phyloP scores from a whole-genome alignment of 2,113 vertebrate genomes.

The Notothenia coriiceps region DNA sequence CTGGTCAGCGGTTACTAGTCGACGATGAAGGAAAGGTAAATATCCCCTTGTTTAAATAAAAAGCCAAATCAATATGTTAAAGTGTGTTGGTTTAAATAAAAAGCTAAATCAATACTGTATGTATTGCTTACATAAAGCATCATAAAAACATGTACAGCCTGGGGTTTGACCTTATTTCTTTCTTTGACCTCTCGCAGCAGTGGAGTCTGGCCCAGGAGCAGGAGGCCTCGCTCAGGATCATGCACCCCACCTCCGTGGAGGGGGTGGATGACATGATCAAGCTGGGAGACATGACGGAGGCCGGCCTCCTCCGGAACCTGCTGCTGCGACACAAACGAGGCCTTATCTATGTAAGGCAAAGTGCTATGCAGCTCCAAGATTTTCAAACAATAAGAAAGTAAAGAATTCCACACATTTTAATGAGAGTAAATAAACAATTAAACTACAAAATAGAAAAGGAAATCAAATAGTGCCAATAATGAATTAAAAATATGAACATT shows the following conservation, averaged over 20 bases:
- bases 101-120: background rate
- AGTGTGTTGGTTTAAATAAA: background rate
- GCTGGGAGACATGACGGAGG: conserved; percentile 93
- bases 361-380: background rate
- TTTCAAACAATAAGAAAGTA: too few relatives aligned
- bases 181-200: conserved; percentile 80
- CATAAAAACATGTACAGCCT: background rate
- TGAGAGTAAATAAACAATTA: too few relatives aligned
- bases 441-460: too few relatives aligned
- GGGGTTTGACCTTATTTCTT: background rate
- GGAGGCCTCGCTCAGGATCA: conserved; percentile 81
- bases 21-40: conserved; percentile 94
- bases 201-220: conserved; percentile 79
- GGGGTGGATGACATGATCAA: conserved; percentile 96
- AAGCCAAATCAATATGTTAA: background rate
- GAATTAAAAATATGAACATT: too few relatives aligned
- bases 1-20: conserved; percentile 84
- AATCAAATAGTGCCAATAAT: too few relatives aligned
- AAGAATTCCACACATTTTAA: too few relatives aligned
- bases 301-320: conserved; percentile 93
- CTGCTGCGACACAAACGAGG: conserved; percentile 88
- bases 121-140: background rate
- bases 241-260: conserved; percentile 91
- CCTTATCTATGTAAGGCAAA: conserved; percentile 90
- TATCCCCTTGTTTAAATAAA: background rate